Percentiles rank a stretch among this genome's conserved stretches.
phyloP scores from a whole-genome alignment of 2,888 invertebrate genomes.

The Dasysyrphus albostriatus region DNA sequence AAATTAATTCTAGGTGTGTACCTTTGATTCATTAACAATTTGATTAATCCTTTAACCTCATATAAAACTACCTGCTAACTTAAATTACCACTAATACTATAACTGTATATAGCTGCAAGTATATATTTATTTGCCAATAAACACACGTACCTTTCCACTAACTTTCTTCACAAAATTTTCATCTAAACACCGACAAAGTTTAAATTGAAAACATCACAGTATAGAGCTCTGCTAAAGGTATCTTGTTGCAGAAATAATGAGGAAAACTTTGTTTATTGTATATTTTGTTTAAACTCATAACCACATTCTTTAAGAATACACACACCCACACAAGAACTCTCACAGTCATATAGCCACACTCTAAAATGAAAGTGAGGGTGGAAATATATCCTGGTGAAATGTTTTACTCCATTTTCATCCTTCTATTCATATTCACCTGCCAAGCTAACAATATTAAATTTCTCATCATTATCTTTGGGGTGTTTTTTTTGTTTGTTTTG shows the following conservation, averaged over 20 bases:
- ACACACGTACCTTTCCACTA: slow-evolving; percentile 7
- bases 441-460: slow-evolving; percentile 64
- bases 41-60: slow-evolving; percentile 50
- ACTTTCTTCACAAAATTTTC: slow-evolving; percentile 62
- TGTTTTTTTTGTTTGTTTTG: not conserved
- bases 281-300: slow-evolving; percentile 43
- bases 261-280: slow-evolving; percentile 45
- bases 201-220: slow-evolving; percentile 71
- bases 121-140: not conserved
- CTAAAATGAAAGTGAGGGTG: not conserved
- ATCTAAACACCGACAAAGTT: slow-evolving; percentile 64
- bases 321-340: too few relatives aligned
- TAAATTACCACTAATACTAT: slow-evolving; percentile 39
- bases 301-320: slow-evolving; percentile 29
- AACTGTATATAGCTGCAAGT: not conserved
- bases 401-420: slow-evolving; percentile 24
- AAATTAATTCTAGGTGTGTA: slow-evolving; percentile 33
- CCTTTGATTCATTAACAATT: slow-evolving; percentile 58
- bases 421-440: slow-evolving; percentile 25
- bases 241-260: slow-evolving; percentile 43
- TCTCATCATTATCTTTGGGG: slow-evolving; percentile 52
- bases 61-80: slow-evolving; percentile 42
- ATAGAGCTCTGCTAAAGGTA: slow-evolving; percentile 35
- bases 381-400: not conserved
- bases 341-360: not conserved